Evolutionary conservation across 2,888 invertebrate genomes (phyloP), one percentile per base, ranked within the genome.

Genomic region (Melieria omissa): DNA sequence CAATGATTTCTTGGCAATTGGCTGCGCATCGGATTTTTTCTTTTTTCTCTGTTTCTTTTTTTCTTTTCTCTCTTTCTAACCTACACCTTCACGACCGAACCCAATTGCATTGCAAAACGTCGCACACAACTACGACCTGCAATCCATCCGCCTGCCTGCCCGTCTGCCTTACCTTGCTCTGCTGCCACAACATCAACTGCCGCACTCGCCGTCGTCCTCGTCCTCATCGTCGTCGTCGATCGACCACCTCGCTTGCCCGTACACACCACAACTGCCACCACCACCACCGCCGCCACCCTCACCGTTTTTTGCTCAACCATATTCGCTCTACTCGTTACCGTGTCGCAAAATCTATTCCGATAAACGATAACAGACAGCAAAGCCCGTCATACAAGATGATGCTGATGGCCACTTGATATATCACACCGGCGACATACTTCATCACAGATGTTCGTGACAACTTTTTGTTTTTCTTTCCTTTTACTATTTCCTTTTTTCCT

Each of bases 401-500:
- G 95, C 95, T 90, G 99, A 99, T 90, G 99, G 99, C 90, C 99
- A 99, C 90, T 96, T 99, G 91, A 94, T 99, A 90, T 99, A 99
- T 94, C 95, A 95, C 91, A 93, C 93, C 90, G 99, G 98, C 90
- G 98, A 99, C 92, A 92, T 96, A 90, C 95, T 99, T 90, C 96
- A 96, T 93, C 95, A 96, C 92, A 93, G 98, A 97, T 99, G 98
- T 95, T 95, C 95, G 95, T 95, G 94, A 93, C 93, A 93, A 92
- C 91, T 87, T 86, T 86, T 85, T 83, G 82, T 85, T 85, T 84
- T 81, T 79, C 79, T 79, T 82, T 83, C 80, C 81, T 73, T 74
- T 76, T 76, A 75, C 71, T 76, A 77, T 75, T 72, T 76, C 71
- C 73, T 57, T 65, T 67, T 67, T 70, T 58, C 58, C 41, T 49